Evolutionary conservation across 2,797 vertebrate genomes (phyloP), one percentile per base, ranked within the genome.

Genomic region (Myripristis murdjan): DNA sequence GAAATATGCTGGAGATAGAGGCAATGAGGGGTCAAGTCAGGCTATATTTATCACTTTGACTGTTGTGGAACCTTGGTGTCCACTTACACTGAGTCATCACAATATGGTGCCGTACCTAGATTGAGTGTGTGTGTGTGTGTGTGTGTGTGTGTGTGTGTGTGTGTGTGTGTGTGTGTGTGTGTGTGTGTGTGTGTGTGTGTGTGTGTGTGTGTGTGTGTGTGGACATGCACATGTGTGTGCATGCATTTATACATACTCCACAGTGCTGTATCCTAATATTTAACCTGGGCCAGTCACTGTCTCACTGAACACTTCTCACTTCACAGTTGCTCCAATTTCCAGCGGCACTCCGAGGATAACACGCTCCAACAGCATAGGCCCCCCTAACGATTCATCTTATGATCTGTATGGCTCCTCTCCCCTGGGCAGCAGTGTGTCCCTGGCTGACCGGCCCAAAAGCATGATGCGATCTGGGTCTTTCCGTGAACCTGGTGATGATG

Each of bases 381-480:
- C 98, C 48, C 95, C 97, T 73, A 95, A 95, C 55, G 98, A 99
- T 70, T 92, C 96, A 16, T 92, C 95, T 85, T 96, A 96, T 28
- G 97, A 98, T 89, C 95, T 98, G 75, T 99, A 97, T 84, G 95
- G 96, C 76, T 93, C 96, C n/a, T 97, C 97, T 86, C 97, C 97
- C 61, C 90, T 95, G 93, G 97, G 97, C 88, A 98, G 97, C 96
- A 98, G 95, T 64, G 90, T 98, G 89, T 98, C 97, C 66, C 95
- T 99, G 94, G 95, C 96, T 1, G 98, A 99, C 86, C 95, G 98
- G 68, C 95, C 98, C 82, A 99, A 98, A 91, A 98, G 97, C 89
- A 97, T 99, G 96, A 94, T 95, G 91, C 97, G 97, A 70, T 99
- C 98, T 0, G 98, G 98, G 80, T 99, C 98, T 79, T 99, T 99